Evolutionary conservation across 2,113 vertebrate species (phyloP).

Genomic region (Neolamprologus tretocephalus): DNA sequence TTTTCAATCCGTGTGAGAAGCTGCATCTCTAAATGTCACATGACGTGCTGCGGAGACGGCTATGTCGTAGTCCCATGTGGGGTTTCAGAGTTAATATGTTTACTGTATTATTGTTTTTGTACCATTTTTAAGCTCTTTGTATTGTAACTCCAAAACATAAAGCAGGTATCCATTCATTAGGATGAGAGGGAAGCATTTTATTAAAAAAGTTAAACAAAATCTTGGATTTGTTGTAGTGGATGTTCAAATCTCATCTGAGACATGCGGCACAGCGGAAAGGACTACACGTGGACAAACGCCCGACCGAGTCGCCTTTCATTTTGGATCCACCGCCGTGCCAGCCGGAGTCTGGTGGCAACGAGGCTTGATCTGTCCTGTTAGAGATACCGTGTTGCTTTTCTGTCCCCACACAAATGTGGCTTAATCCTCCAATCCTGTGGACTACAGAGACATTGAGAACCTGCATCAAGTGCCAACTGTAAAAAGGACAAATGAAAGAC

Average conservation of each 20-base stretch:
- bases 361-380: background rate
- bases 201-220: background rate
- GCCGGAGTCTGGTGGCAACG: background rate
- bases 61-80: conserved; percentile 9
- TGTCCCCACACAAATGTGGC: conserved; percentile 3
- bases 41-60: background rate
- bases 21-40: background rate
- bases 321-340: conserved; percentile 21
- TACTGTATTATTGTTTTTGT: conserved; percentile 39
- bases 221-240: background rate
- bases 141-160: background rate
- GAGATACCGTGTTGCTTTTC: background rate
- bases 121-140: conserved; percentile 18
- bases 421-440: conserved; percentile 13
- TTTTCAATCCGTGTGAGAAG: conserved; percentile 10
- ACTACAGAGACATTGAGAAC: conserved; percentile 24
- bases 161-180: background rate
- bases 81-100: conserved; percentile 30
- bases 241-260: background rate
- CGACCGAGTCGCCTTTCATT: conserved; percentile 11
- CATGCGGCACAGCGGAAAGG: background rate
- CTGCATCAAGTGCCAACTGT: conserved; percentile 63
- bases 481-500: conserved; percentile 15
- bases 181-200: background rate
- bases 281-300: background rate